phyloP scores from a whole-genome alignment of 2,113 vertebrate species.

The Microcebus lehilahytsara region DNA sequence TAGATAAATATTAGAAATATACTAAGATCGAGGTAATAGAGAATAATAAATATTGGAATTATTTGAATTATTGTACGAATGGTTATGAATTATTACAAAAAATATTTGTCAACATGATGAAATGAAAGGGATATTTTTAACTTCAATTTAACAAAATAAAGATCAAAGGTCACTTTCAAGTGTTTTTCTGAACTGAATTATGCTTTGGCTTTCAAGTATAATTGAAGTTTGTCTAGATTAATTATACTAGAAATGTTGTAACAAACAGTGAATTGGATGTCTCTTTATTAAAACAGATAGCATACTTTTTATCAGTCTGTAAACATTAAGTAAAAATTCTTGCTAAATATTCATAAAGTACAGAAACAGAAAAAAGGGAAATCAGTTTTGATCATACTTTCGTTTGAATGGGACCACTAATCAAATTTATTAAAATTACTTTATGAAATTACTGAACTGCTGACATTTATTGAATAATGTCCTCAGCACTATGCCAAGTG shows the following conservation, averaged over 20 bases:
- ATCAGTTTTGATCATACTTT: background rate
- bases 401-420: slow-evolving; percentile 18
- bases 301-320: slow-evolving; percentile 23
- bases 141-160: slow-evolving; percentile 78
- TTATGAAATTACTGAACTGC: background rate
- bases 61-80: slow-evolving; percentile 70
- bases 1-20: background rate
- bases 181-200: slow-evolving; percentile 71
- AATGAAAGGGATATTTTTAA: slow-evolving; percentile 77
- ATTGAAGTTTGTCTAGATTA: slow-evolving; percentile 65
- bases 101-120: slow-evolving; percentile 66
- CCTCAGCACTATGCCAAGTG: background rate
- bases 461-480: background rate
- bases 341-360: background rate
- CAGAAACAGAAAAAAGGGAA: background rate
- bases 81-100: slow-evolving; percentile 38
- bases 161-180: slow-evolving; percentile 73
- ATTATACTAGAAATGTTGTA: slow-evolving; percentile 60
- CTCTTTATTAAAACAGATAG: slow-evolving; percentile 54
- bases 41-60: background rate
- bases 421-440: background rate
- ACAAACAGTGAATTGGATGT: slow-evolving; percentile 19
- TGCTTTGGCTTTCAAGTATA: slow-evolving; percentile 61
- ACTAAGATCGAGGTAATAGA: background rate
- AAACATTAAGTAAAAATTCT: slow-evolving; percentile 58